A percentile compares a stretch with the other conserved stretches of the same genome.
phyloP scores from a whole-genome alignment of 2,797 vertebrate genomes.

The Pseudomugil gertrudae region DNA sequence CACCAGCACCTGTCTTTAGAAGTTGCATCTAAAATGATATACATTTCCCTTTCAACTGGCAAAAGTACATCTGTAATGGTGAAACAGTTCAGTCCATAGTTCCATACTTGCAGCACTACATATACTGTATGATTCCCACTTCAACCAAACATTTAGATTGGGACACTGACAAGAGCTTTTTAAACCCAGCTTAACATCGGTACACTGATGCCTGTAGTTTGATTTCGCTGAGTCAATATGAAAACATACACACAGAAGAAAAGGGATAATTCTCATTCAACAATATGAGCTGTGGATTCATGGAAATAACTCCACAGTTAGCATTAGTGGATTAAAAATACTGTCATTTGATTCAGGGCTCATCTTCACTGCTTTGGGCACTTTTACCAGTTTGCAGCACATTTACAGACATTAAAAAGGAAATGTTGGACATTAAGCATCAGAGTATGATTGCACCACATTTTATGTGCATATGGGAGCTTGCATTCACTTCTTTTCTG shows the following conservation, averaged over 20 bases:
- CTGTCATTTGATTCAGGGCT: constrained; percentile 18
- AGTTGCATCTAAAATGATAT: constrained; percentile 64
- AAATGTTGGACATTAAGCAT: constrained; percentile 31
- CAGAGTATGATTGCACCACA: constrained; percentile 5
- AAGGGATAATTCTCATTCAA: neutral
- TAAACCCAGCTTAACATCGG: constrained; percentile 21
- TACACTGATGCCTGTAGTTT: constrained; percentile 19
- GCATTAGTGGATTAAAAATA: constrained; percentile 32
- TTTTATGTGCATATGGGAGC: constrained; percentile 32
- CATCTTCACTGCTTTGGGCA: constrained; percentile 29
- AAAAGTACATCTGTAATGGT: constrained; percentile 59
- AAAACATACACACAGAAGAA: neutral
- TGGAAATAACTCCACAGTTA: constrained; percentile 10
- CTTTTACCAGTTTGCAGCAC: constrained; percentile 27
- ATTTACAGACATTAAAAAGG: constrained; percentile 26
- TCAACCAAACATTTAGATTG: constrained; percentile 27
- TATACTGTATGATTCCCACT: constrained; percentile 33
- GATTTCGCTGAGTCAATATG: constrained; percentile 26
- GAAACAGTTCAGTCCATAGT: constrained; percentile 45
- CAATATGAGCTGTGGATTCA: constrained; percentile 23
- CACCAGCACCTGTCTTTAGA: constrained; percentile 69
- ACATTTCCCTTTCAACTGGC: constrained; percentile 67
- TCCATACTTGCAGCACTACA: constrained; percentile 53
- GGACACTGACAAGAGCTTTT: constrained; percentile 26
- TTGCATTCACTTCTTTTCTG: constrained; percentile 26